Conservation (phyloP, 2,888 invertebrate species). For the Auanema freiburgensis region DNA sequence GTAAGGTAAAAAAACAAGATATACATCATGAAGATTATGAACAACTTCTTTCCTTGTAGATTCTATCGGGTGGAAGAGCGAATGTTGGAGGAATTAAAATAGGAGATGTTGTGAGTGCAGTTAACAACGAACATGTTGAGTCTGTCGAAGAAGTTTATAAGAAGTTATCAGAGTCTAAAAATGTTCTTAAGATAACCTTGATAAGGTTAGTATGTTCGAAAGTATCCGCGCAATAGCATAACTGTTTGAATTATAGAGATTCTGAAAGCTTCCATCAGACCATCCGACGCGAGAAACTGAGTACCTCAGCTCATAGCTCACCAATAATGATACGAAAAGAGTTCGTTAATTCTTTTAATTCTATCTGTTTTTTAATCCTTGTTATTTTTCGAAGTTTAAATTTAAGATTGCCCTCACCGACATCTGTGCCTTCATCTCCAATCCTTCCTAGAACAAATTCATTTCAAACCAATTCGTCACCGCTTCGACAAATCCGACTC, state of each 20-base stretch:
- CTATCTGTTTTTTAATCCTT: no score
- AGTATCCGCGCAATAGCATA: not conserved
- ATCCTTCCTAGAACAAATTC: conserved; percentile 10
- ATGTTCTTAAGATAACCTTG: not conserved
- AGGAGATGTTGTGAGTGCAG: conserved; percentile 10
- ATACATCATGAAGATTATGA: not conserved
- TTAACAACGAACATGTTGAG: conserved; percentile 4
- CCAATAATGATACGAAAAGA: conserved; percentile 5
- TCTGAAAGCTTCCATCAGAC: conserved; percentile 12
- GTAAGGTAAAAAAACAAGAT: conserved; percentile 6
- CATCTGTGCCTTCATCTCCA: conserved; percentile 16
- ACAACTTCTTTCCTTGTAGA: conserved; percentile 2
- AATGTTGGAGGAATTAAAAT: conserved; percentile 10
- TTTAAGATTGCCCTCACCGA: not conserved
- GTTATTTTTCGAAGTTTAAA: not conserved
- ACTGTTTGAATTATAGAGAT: not conserved
- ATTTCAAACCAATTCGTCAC: conserved; percentile 11
- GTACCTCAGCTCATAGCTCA: conserved; percentile 12
- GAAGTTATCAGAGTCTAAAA: conserved; percentile 12
- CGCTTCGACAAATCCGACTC: conserved; percentile 13
- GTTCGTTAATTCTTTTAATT: not conserved
- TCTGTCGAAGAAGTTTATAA: conserved; percentile 8
- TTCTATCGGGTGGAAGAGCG: conserved; percentile 19
- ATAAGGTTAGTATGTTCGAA: not conserved
- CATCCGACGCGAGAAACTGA: conserved; percentile 11